Conservation (phyloP, 2,888 invertebrate species). For the Herminia tarsipennalis region DNA sequence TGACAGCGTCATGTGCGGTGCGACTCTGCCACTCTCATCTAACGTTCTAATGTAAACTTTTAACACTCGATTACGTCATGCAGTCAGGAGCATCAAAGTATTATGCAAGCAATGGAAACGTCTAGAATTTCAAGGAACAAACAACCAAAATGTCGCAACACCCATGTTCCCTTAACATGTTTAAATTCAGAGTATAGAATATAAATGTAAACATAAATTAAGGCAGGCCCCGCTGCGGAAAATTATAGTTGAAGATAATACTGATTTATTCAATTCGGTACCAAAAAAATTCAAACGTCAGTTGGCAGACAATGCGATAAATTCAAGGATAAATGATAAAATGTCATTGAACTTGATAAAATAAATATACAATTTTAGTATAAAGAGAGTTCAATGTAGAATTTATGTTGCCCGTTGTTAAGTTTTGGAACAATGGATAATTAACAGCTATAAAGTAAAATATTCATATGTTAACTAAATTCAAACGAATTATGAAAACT, state of each 20-base stretch:
- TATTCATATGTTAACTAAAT: neutral
- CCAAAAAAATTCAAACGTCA: slow-evolving; percentile 48
- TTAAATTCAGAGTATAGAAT: too few species aligned
- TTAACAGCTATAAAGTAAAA: slow-evolving; percentile 16
- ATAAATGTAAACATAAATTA: too few species aligned
- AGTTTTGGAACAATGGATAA: slow-evolving; percentile 27
- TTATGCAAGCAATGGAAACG: too few species aligned
- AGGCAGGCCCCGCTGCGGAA: too few species aligned
- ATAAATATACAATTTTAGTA: slow-evolving; percentile 42
- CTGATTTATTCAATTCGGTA: too few species aligned
- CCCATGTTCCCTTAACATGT: too few species aligned
- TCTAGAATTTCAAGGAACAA: too few species aligned
- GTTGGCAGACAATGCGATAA: slow-evolving; percentile 66
- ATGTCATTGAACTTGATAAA: slow-evolving; percentile 77
- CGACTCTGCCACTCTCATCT: slow-evolving; percentile 15
- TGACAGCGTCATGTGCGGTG: slow-evolving; percentile 41
- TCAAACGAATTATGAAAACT: too few species aligned
- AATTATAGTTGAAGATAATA: too few species aligned
- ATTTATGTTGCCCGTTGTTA: slow-evolving; percentile 1
- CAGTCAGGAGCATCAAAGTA: neutral
- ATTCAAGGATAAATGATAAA: slow-evolving; percentile 78
- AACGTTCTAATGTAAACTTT: slow-evolving; percentile 27
- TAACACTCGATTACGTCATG: slow-evolving; percentile 21
- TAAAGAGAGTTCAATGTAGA: slow-evolving; percentile 16
- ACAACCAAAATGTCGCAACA: too few species aligned